Evolutionary conservation across 2,797 vertebrate genomes (phyloP).

Genomic region (Notolabrus celidotus): DNA sequence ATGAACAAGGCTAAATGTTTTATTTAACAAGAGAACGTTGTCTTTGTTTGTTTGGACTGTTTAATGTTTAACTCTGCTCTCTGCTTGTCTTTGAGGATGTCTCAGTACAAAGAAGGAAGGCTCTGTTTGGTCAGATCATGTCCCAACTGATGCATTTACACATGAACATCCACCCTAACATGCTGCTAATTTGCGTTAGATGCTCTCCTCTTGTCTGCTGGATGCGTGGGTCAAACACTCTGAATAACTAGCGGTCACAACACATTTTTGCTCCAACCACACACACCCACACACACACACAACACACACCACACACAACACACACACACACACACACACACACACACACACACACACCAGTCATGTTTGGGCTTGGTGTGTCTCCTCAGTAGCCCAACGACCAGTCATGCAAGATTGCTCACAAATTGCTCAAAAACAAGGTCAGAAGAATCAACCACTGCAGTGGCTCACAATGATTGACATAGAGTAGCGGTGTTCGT

Average conservation of each 20-base stretch:
- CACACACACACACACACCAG: neutral
- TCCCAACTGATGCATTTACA: too few species aligned
- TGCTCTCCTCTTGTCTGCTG: slow-evolving; percentile 31
- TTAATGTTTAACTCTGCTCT: neutral
- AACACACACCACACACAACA: too few species aligned
- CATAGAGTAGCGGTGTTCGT: too few species aligned
- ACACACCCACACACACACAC: neutral
- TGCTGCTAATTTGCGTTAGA: slow-evolving; percentile 9
- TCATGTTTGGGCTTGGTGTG: slow-evolving; percentile 4
- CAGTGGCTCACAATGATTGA: neutral
- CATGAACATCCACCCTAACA: too few species aligned
- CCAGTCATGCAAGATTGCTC: neutral
- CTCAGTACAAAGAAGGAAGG: neutral
- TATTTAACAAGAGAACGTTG: neutral
- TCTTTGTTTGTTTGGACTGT: neutral
- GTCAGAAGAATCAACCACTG: neutral
- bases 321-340: neutral
- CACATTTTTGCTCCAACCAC: neutral
- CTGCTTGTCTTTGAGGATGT: neutral
- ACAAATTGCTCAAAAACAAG: slow-evolving; percentile 4
- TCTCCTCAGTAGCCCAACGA: neutral
- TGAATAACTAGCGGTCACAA: slow-evolving; percentile 38
- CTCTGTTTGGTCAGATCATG: slow-evolving; percentile 19
- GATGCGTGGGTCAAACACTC: slow-evolving; percentile 31
- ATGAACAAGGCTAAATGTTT: neutral